Evolutionary conservation across 2,797 vertebrate genomes (phyloP), one percentile per base, ranked within the genome.

Genomic region (Parauchenoglanis punctatus): DNA sequence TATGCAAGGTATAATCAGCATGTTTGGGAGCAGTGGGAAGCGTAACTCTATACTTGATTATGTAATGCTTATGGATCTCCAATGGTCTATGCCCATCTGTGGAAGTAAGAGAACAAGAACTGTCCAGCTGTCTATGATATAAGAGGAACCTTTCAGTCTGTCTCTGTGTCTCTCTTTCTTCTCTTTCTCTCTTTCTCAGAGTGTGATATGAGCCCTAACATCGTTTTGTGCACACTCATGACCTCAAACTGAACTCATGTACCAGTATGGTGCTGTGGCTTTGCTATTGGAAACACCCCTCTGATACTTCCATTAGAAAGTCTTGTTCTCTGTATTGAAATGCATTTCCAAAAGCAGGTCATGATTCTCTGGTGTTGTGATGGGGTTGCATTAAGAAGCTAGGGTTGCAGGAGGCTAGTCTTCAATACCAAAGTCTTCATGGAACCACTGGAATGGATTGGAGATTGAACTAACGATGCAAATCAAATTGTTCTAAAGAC

Each of bases 251-350:
- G 94, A 96, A 95, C 95, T 90, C 7, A 0, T 88, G 88, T 80
- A 89, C 92, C 90, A 89, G 61, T 90, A 91, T 88, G 70, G 90
- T 87, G 87, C 89, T 90, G 88, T 80, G 91, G 90, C 88, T 92
- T 90, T 93, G 77, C 91, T 93, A 92, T 93, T 95, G 93, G 91
- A 95, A 94, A 94, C 93, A 94, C 91, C 91, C 89, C 91, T 91
- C 65, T 87, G 83, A 92, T 92, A 81, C 88, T 93, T 87, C 77
- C 90, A 92, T 95, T 92, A 93, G 89, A 92, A 95, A 94, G 91
- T 92, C 92, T 92, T 93, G 86, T 86, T 90, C 90, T 93, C 86
- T 93, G 91, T 92, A 94, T 94, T 92, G 89, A 92, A 93, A 94
- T 94, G 88, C 87, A 89, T 91, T 93, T 94, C 91, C 92, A 93